phyloP scores from a whole-genome alignment of 1,140 invertebrate species.

The Danaus plexippus region DNA sequence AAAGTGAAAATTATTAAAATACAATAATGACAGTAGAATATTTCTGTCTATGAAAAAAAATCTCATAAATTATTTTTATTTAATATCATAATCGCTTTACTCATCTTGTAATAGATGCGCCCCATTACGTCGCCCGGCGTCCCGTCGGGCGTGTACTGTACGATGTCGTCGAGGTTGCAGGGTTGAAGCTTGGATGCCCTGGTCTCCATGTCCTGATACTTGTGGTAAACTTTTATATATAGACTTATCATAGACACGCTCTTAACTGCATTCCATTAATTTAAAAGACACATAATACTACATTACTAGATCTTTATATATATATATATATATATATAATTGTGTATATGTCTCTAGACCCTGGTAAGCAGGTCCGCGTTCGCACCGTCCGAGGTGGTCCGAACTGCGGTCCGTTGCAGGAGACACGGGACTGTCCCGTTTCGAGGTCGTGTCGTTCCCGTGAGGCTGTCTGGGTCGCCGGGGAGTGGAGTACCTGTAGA shows the following conservation, averaged over 20 bases:
- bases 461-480: constrained; percentile 71
- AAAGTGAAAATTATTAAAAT: too few relatives aligned
- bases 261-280: neutral
- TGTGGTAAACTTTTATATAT: constrained; percentile 42
- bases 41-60: too few relatives aligned
- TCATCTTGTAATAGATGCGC: constrained; percentile 54
- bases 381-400: constrained; percentile 52
- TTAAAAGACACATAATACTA: too few relatives aligned
- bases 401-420: constrained; percentile 58
- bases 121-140: constrained; percentile 68
- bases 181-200: constrained; percentile 74
- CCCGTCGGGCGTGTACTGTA: constrained; percentile 65
- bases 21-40: too few relatives aligned
- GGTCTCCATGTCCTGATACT: constrained; percentile 76
- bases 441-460: constrained; percentile 44
- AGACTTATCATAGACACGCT: too few relatives aligned
- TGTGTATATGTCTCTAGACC: constrained; percentile 28
- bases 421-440: constrained; percentile 56
- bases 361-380: constrained; percentile 54
- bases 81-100: constrained; percentile 1
- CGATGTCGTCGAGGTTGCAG: constrained; percentile 73
- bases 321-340: too few relatives aligned
- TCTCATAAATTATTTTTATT: too few relatives aligned
- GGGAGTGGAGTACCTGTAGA: constrained; percentile 75
- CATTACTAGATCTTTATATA: too few relatives aligned